A percentile compares a stretch with the other conserved stretches of the same genome.
These are phyloP conservation scores for Caenorhabditis briggsae DNA, from an alignment of 1,140 invertebrate species.

Conservation along the genomic window DNA sequence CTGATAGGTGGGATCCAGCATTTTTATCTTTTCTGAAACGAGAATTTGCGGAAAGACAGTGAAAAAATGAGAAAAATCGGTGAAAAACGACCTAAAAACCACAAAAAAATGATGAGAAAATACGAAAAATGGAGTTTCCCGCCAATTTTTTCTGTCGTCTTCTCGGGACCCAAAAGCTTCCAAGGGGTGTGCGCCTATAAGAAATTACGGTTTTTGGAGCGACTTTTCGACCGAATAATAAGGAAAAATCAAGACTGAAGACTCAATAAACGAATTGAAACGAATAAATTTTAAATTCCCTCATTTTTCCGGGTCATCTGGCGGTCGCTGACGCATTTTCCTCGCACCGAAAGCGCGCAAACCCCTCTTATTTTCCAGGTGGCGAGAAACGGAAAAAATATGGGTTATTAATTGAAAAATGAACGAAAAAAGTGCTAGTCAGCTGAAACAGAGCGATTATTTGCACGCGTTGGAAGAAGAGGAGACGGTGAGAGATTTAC, in stretches of 20 bases:
- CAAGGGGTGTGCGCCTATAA: background rate
- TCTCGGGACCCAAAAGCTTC: background rate
- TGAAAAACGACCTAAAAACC: background rate
- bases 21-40: background rate
- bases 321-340: background rate
- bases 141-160: background rate
- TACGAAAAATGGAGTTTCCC: background rate
- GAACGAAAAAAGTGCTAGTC: background rate
- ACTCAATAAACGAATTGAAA: background rate
- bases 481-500: background rate
- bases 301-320: background rate
- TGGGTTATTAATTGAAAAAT: background rate
- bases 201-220: background rate
- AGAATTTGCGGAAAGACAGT: background rate
- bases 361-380: background rate
- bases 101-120: background rate
- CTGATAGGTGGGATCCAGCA: background rate
- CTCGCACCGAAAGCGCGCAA: background rate
- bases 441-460: background rate
- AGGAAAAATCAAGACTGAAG: background rate
- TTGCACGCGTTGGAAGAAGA: background rate
- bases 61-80: background rate
- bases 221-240: background rate
- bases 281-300: conserved; percentile 41
- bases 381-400: background rate